phyloP scores from a whole-genome alignment of 1,140 invertebrate genomes.

The Drosophila biarmipes region DNA sequence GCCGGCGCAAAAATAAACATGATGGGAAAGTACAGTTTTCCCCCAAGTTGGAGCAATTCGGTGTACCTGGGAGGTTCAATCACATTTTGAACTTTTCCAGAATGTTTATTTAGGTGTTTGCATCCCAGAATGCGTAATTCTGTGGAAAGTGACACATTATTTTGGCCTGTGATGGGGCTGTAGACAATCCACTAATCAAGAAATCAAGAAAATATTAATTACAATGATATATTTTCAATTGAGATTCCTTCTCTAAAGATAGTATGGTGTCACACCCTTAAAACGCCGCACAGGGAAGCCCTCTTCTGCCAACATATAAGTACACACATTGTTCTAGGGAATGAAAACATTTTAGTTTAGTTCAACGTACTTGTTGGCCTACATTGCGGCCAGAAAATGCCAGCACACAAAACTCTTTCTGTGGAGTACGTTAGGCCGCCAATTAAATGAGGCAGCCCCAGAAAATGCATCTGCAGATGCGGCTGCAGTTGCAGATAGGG shows the following conservation, averaged over 20 bases:
- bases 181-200: neutral
- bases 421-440: slow-evolving; percentile 15
- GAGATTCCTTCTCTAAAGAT: neutral
- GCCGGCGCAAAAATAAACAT: slow-evolving; percentile 52
- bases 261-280: neutral
- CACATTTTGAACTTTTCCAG: slow-evolving; percentile 69
- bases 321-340: slow-evolving; percentile 4
- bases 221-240: too few species aligned
- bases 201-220: neutral
- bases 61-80: slow-evolving; percentile 65
- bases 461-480: slow-evolving; percentile 38
- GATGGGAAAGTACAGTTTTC: slow-evolving; percentile 32
- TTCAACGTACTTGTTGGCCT: slow-evolving; percentile 83
- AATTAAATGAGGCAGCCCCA: slow-evolving; percentile 56
- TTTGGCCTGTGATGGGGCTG: neutral
- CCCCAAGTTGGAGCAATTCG: slow-evolving; percentile 17
- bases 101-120: slow-evolving; percentile 18
- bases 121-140: slow-evolving; percentile 2
- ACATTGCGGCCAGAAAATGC: slow-evolving; percentile 58
- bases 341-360: slow-evolving; percentile 45
- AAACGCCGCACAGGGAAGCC: neutral
- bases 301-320: neutral
- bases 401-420: slow-evolving; percentile 43
- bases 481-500: slow-evolving; percentile 10
- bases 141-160: neutral